Percentiles rank a stretch among this genome's conserved stretches.
Conservation (phyloP, 2,888 invertebrate species). For the Drosophila pegasa region DNA sequence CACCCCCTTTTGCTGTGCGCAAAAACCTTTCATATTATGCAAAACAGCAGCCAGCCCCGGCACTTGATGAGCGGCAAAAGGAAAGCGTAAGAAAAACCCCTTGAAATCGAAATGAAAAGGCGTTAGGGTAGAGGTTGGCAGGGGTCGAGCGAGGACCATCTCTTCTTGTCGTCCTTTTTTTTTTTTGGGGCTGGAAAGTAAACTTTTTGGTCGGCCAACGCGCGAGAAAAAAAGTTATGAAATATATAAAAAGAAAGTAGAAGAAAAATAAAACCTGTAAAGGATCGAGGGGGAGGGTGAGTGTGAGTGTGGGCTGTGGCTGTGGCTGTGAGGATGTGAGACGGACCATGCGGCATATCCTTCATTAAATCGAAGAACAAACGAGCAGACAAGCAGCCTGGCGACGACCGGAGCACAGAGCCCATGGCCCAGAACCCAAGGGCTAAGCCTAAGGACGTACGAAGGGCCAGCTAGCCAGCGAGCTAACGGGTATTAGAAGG, state of each 20-base stretch:
- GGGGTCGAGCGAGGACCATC: conserved; percentile 30
- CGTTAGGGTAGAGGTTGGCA: conserved; percentile 3
- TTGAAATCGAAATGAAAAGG: conserved; percentile 61
- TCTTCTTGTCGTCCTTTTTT: background rate
- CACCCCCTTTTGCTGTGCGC: conserved; percentile 5
- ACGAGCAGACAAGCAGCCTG: conserved; percentile 77
- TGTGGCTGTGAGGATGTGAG: conserved; percentile 57
- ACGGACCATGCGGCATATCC: conserved; percentile 72
- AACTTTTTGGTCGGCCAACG: conserved; percentile 65
- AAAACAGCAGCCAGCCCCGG: conserved; percentile 54
- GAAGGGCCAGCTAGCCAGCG: conserved; percentile 13
- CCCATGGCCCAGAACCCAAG: conserved; percentile 20
- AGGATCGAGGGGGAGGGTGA: conserved; percentile 27
- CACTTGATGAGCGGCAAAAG: conserved; percentile 51
- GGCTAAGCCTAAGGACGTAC: conserved; percentile 45
- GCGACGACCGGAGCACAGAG: conserved; percentile 51
- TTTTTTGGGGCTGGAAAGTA: conserved; percentile 61
- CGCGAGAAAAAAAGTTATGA: conserved; percentile 63
- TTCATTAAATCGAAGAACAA: conserved; percentile 81
- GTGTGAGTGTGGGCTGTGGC: conserved; percentile 13
- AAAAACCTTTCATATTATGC: conserved; percentile 59
- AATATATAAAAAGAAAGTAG: conserved; percentile 57
- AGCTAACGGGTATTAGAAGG: conserved; percentile 19
- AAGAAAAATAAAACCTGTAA: conserved; percentile 40
- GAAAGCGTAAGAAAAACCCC: conserved; percentile 40